These are phyloP conservation scores for Psittacula derbiana DNA, from an alignment of 2,797 vertebrate species.

Conservation along the genomic window DNA sequence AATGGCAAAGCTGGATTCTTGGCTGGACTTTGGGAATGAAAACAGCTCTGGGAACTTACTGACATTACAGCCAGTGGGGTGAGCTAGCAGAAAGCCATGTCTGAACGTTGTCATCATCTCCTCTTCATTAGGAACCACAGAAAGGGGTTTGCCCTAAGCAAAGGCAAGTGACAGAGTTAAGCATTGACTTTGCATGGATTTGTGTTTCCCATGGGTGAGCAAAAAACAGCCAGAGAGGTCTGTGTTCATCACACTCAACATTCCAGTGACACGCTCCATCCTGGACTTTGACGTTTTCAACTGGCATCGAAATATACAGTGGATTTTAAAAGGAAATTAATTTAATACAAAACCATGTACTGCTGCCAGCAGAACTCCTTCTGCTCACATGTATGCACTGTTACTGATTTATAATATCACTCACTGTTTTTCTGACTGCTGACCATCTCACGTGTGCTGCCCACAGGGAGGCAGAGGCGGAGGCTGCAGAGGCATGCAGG, in stretches of 20 bases:
- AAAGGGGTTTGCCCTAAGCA: background rate
- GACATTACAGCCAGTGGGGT: background rate
- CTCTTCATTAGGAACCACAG: background rate
- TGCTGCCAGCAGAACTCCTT: background rate
- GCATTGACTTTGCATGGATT: background rate
- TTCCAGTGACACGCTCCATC: background rate
- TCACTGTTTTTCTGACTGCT: background rate
- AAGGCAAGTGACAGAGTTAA: background rate
- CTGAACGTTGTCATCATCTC: background rate
- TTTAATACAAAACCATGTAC: background rate
- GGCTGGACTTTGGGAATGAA: background rate
- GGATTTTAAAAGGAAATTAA: background rate
- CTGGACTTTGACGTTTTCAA: background rate
- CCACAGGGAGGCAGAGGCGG: accelerated
- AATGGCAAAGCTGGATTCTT: background rate
- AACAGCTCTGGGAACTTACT: background rate
- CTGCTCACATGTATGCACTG: background rate
- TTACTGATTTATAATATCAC: background rate
- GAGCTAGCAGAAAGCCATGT: background rate
- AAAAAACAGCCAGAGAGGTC: background rate
- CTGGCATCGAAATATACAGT: background rate
- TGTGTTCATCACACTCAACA: background rate
- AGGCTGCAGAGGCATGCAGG: background rate
- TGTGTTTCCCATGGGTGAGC: background rate
- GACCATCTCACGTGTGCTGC: background rate